phyloP scores from a whole-genome alignment of 2,888 invertebrate species.

The Xylophagus ater region DNA sequence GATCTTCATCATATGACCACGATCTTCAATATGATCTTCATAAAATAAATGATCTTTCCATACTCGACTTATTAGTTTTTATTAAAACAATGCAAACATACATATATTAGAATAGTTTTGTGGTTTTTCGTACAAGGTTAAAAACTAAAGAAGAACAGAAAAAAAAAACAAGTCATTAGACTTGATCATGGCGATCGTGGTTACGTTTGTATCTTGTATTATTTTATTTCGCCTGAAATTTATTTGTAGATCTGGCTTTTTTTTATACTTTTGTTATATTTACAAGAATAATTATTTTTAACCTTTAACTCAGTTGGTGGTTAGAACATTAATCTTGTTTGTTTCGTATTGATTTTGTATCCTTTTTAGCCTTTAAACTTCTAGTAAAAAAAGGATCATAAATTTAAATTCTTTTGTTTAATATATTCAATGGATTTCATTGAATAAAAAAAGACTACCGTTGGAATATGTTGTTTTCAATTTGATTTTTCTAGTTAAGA shows the following conservation, averaged over 20 bases:
- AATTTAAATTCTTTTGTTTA: slow-evolving; percentile 10
- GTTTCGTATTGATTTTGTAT: no score
- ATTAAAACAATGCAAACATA: slow-evolving; percentile 4
- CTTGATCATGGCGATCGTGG: slow-evolving; percentile 4
- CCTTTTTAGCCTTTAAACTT: slow-evolving; percentile 6
- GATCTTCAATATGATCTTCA: no score
- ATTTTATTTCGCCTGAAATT: slow-evolving; percentile 6
- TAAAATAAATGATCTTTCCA: no score
- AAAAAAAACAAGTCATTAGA: no score
- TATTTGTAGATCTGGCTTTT: slow-evolving; percentile 5
- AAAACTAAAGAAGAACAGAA: no score
- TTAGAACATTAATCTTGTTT: slow-evolving; percentile 11
- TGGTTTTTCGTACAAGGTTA: slow-evolving; percentile 12
- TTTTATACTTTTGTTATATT: no score
- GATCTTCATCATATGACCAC: no score
- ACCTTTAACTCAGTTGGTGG: slow-evolving; percentile 13
- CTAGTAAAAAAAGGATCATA: slow-evolving; percentile 1
- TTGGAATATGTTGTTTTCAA: slow-evolving; percentile 6
- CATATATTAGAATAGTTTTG: slow-evolving; percentile 11
- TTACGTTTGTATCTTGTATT: no score
- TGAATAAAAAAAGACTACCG: slow-evolving; percentile 11
- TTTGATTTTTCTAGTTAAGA: no score
- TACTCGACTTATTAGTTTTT: no score
- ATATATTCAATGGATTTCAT: slow-evolving; percentile 8
- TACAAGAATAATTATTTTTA: slow-evolving; percentile 1